Percentiles rank a stretch among this genome's conserved stretches.
These are phyloP conservation scores for Temnothorax curvispinosus DNA, from an alignment of 1,140 invertebrate genomes.

Conservation along the genomic window DNA sequence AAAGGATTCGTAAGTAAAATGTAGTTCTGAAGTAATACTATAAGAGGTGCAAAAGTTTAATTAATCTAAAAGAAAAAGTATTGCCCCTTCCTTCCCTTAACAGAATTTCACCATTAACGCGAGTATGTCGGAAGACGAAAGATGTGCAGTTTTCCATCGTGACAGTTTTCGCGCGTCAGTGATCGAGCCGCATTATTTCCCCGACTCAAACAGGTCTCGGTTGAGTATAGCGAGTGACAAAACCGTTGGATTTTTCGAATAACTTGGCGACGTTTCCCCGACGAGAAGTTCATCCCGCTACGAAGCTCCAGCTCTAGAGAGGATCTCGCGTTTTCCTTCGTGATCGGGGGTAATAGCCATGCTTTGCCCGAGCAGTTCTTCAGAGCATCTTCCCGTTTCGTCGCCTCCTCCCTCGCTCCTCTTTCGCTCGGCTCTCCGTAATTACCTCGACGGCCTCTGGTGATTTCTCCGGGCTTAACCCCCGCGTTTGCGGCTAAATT, in stretches of 20 bases:
- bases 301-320: constrained; percentile 17
- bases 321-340: constrained; percentile 51
- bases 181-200: constrained; percentile 19
- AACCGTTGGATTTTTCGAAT: constrained; percentile 38
- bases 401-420: not conserved
- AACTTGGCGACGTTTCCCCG: constrained; percentile 4
- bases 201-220: not conserved
- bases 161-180: constrained; percentile 20
- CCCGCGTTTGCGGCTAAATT: constrained; percentile 46
- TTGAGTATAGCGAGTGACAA: constrained; percentile 14
- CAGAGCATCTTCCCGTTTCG: constrained; percentile 10
- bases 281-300: not conserved
- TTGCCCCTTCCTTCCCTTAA: no score
- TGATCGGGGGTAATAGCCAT: constrained; percentile 66
- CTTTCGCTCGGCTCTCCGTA: constrained; percentile 47
- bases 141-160: not conserved
- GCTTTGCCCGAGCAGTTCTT: constrained; percentile 64
- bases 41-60: not conserved
- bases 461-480: constrained; percentile 57
- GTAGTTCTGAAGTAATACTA: not conserved
- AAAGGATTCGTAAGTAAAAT: constrained; percentile 15
- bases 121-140: not conserved
- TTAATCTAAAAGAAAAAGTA: constrained; percentile 2
- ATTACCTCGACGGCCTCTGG: constrained; percentile 48
- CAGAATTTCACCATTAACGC: not conserved